Conservation (phyloP, 2,888 invertebrate genomes). For the Dysmachus trigonus region DNA sequence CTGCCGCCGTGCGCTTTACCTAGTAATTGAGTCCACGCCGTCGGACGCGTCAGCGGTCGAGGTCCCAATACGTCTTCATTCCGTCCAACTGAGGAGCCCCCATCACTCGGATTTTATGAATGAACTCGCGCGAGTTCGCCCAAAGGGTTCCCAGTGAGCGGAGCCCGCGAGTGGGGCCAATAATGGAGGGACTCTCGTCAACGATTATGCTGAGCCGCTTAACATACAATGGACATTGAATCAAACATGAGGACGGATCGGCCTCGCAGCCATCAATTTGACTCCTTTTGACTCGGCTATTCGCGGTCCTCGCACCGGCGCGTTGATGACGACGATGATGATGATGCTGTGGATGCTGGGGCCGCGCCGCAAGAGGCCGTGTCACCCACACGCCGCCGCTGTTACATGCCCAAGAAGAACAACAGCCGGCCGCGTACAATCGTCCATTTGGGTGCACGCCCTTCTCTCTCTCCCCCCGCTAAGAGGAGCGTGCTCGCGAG, state of each 20-base stretch:
- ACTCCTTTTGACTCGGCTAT: slow-evolving; percentile 7
- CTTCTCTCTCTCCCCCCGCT: not conserved
- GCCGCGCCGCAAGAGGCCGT: not conserved
- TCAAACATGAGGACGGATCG: slow-evolving; percentile 41
- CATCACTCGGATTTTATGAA: slow-evolving; percentile 24
- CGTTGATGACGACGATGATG: not conserved
- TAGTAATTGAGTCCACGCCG: not conserved
- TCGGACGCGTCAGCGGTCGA: not conserved
- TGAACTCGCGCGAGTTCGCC: not conserved
- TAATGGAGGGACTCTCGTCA: slow-evolving; percentile 39
- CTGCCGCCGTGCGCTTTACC: too few relatives aligned
- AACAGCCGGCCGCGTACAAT: slow-evolving; percentile 41
- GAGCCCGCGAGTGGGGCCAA: slow-evolving; percentile 15
- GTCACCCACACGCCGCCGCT: slow-evolving; percentile 30
- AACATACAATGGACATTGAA: slow-evolving; percentile 50
- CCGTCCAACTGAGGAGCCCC: not conserved
- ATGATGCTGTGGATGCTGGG: not conserved
- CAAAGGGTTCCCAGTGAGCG: not conserved
- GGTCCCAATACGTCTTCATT: slow-evolving; percentile 11
- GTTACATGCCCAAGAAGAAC: slow-evolving; percentile 5
- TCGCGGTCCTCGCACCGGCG: not conserved
- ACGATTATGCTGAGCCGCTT: slow-evolving; percentile 44
- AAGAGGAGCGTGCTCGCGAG: slow-evolving; percentile 8
- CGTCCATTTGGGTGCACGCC: slow-evolving; percentile 23
- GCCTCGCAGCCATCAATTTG: slow-evolving; percentile 28